These are phyloP conservation scores for Suillia variegata DNA, from an alignment of 2,888 invertebrate species.

Conservation along the genomic window DNA sequence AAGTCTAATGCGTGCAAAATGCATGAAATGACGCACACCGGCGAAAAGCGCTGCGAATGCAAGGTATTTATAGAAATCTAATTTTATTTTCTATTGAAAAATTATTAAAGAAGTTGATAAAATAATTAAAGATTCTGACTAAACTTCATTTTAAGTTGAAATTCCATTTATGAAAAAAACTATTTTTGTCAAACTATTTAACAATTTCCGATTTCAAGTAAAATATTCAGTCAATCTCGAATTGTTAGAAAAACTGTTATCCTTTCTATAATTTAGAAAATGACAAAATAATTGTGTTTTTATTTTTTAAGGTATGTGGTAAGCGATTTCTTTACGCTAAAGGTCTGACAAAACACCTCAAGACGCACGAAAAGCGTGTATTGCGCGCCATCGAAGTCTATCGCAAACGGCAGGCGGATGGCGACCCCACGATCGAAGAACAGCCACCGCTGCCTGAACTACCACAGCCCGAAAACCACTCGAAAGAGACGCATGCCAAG, in stretches of 20 bases:
- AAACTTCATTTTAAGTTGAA: too few species aligned
- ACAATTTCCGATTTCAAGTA: too few species aligned
- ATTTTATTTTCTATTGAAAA: too few species aligned
- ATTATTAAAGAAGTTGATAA: too few species aligned
- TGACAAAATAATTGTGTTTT: background rate
- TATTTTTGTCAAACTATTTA: too few species aligned
- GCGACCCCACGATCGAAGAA: slow-evolving; percentile 35
- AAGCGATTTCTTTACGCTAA: slow-evolving; percentile 56
- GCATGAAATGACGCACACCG: slow-evolving; percentile 54
- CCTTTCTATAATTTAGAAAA: background rate
- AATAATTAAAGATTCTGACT: too few species aligned
- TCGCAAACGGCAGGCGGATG: slow-evolving; percentile 50
- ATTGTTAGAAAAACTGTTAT: background rate
- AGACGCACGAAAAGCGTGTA: slow-evolving; percentile 54
- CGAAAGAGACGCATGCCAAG: slow-evolving; percentile 40
- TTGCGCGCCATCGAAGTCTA: slow-evolving; percentile 54
- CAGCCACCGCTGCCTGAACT: slow-evolving; percentile 32
- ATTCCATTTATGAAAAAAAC: too few species aligned
- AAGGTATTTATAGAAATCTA: too few species aligned
- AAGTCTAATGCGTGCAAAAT: slow-evolving; percentile 55
- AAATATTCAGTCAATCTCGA: too few species aligned
- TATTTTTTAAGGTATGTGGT: slow-evolving; percentile 45
- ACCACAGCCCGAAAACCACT: slow-evolving; percentile 29
- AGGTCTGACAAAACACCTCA: slow-evolving; percentile 53
- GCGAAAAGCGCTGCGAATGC: slow-evolving; percentile 54